phyloP scores from a whole-genome alignment of 2,888 invertebrate species.

The Orthosia cruda region DNA sequence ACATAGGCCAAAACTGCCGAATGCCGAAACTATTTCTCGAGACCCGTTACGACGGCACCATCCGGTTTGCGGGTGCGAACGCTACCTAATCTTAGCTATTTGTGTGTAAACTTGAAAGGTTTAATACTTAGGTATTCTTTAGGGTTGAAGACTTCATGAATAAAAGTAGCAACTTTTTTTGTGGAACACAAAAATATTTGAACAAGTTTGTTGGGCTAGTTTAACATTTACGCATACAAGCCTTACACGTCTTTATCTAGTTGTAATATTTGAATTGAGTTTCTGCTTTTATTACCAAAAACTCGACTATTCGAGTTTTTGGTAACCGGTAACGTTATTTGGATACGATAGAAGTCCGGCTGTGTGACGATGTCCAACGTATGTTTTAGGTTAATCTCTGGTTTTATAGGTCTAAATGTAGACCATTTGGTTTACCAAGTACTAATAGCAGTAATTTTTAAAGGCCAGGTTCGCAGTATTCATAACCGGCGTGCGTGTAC shows the following conservation, averaged over 20 bases:
- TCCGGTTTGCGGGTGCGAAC: slow-evolving; percentile 60
- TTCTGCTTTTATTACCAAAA: no score
- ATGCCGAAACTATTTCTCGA: slow-evolving; percentile 65
- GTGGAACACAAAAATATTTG: slow-evolving; percentile 11
- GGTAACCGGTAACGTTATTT: not conserved
- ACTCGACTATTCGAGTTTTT: no score
- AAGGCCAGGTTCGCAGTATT: no score
- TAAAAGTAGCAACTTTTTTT: slow-evolving; percentile 41
- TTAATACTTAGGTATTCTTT: slow-evolving; percentile 60
- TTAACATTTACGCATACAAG: not conserved
- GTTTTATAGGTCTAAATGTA: not conserved
- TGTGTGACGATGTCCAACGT: no score
- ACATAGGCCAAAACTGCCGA: slow-evolving; percentile 59
- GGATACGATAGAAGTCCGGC: no score
- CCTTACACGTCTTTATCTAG: not conserved
- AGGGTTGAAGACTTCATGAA: slow-evolving; percentile 48
- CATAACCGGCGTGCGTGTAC: no score
- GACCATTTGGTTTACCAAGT: slow-evolving; percentile 1
- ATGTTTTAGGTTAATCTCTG: no score
- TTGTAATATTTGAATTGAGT: not conserved
- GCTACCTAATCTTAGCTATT: slow-evolving; percentile 62
- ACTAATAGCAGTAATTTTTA: not conserved
- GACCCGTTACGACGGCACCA: slow-evolving; percentile 57
- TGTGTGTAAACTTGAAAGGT: slow-evolving; percentile 66
- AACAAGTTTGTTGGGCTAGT: slow-evolving; percentile 5